Evolutionary conservation across 2,888 invertebrate genomes (phyloP), one percentile per base, ranked within the genome.

Genomic region (Sarcophaga caerulescens): DNA sequence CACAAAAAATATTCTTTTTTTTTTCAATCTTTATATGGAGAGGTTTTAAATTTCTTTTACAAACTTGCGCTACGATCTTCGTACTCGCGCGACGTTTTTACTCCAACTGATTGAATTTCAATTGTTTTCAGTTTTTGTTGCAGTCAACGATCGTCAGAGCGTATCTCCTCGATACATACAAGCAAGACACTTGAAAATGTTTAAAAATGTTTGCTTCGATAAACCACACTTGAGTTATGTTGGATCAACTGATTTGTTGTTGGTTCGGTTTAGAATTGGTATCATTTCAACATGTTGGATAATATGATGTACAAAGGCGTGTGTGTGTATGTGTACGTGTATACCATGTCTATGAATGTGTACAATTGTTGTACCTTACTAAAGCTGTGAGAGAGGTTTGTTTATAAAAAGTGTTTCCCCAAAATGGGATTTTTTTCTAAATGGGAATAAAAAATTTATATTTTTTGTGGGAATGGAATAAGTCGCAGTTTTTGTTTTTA

Each of bases 101-200:
- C 86, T 84, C 81, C 80, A 84, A 86, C 86, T 86, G 86, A 78
- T 47, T 84, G 78, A 69, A 44, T 79, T 79, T 70, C 75, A 66
- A 60, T n/a, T 70, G 60, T 5, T 45, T 23, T 21, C 25, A 65
- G 19, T 75, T 19, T 44, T 84, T 84, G 78, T 78, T 83, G 57
- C 73, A 63, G 47, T 12, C 44, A 8, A 74, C 74, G 86, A 86
- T 84, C 86, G 84, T 17, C 70, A 62, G 84, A 84, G 86, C 86
- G 86, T 86, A 84, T 86, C 84, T 86, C 86, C 86, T 73, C 70
- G 52, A 1, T 14, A 52, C 17, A 35, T 35, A 35, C 35, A 35
- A 35, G 8, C 35, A 35, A 35, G 10, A 35, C 35, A 35, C 35
- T 35, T 35, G 17, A 52, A 52, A 52, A 17, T 17, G 52, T 14